Base-by-base conservation (phyloP, 2,888 invertebrate genomes). In the Hirudinaria manillensis region DNA sequence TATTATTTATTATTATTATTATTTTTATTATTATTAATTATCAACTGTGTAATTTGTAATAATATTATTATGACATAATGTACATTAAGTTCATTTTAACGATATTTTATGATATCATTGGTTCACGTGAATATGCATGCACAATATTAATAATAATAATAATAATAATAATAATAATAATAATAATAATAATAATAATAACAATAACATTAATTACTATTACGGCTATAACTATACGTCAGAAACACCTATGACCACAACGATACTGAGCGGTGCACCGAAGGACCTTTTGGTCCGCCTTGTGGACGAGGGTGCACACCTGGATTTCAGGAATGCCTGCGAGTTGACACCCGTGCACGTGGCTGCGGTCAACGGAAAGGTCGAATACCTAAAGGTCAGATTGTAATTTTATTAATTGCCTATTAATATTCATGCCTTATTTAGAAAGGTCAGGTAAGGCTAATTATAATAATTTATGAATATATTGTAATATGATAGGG, bases 171-270 rank as follows among this genome's bases (percentile, higher is more conserved):
- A 13, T 32, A n/a, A n/a, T 68, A 6, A n/a, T 68, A 6, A n/a
- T 68, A 6, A n/a, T 68, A 6, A 16, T 32, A 7, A 16, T n/a
- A 29, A 29, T n/a, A 68, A 29, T n/a, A 68, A 29, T 34, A 68
- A 29, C 7, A 34, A 29, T 7, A 68, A 29, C 27, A 68, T 68
- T n/a, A 68, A 24, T 67, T 27, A 32, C 34, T 27, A 67, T 67
- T 27, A 67, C 32, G 7, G 24, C 24, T 6, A 67, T 67, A 4
- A 67, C 29, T 6, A 68, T 13, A 16, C 36, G 21, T 29, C 89
- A 93, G 98, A 99, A 87, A 98, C 97, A 27, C 98, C 98, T 0
- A 86, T 99, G 81, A 93, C 96, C n/a, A 88, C 96, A 81, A 95
- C 96, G n/a, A 65, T 73, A 32, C 91, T 94, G 2, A 90, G 91